phyloP scores from a whole-genome alignment of 1,140 invertebrate genomes.

The Cyrtorhinus lividipennis region DNA sequence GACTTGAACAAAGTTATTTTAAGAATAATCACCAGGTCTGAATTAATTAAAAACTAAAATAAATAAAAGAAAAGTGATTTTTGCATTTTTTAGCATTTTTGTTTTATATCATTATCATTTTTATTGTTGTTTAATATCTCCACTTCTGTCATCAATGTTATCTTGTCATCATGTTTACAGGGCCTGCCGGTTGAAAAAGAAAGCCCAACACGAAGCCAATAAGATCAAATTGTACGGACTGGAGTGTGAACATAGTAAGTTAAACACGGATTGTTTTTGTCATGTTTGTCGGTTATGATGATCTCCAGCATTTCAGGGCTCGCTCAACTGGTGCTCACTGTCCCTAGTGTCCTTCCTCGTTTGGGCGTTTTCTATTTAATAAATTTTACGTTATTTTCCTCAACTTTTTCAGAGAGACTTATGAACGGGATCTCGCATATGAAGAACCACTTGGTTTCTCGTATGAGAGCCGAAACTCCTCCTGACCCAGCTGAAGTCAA shows the following conservation, averaged over 20 bases:
- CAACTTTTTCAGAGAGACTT: conserved; percentile 46
- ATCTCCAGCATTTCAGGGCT: no score
- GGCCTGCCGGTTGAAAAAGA: conserved; percentile 87
- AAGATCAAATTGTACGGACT: conserved; percentile 89
- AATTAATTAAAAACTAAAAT: neutral
- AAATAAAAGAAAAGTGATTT: neutral
- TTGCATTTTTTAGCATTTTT: conserved; percentile 14
- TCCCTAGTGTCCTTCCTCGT: no score
- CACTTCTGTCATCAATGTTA: no score
- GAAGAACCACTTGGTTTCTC: conserved; percentile 45
- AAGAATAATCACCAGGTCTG: neutral
- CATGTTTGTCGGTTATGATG: no score
- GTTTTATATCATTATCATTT: no score
- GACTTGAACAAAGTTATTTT: neutral
- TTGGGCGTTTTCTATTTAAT: no score
- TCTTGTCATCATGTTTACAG: no score
- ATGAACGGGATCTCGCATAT: conserved; percentile 49
- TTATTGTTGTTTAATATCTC: no score
- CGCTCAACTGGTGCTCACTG: no score
- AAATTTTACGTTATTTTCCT: no score
- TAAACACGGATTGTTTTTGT: neutral
- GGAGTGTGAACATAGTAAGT: conserved; percentile 85
- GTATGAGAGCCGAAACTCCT: conserved; percentile 35
- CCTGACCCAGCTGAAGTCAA: conserved; percentile 37
- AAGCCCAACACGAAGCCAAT: conserved; percentile 88